Evolutionary conservation across 2,113 vertebrate genomes (phyloP), one percentile per base, ranked within the genome.

Genomic region (Chaenocephalus aceratus): DNA sequence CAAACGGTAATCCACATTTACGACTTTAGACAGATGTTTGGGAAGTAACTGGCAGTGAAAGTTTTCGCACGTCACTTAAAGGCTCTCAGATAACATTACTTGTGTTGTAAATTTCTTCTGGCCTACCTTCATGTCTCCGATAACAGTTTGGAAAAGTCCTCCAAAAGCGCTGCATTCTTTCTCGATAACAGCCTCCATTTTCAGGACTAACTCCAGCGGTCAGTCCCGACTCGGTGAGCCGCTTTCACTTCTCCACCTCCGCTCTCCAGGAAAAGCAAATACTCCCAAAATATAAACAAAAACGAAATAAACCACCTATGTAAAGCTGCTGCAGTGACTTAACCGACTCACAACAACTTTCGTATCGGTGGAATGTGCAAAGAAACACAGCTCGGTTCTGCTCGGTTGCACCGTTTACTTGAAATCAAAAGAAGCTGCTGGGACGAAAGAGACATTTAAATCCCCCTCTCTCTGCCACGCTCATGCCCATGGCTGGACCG

Each of bases 121-220:
- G 2, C 92, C 91, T 92, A 96, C 95, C 90, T 96, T 96, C 95
- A 96, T 96, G 90, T 96, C 96, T 89, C 80, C 94, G 87, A 96
- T 96, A 16, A 96, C 79, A 74, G 91, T 94, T 66, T 96, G 96
- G 90, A 96, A 96, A 79, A 96, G 95, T 68, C 95, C 95, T 51
- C 95, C 96, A 0, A 96, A 94, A 52, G 95, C 96, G 81, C 96
- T 95, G 93, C 96, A 96, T 79, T 96, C 96, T 88, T 94, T 95
- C 64, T 96, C 96, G 82, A 95, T 95, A 69, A 94, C 95, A 88
- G 89, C 91, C 89, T 96, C 96, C 96, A 96, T 96, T 88, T 93
- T 93, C 89, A 70, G 82, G 88, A 91, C 79, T 80, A 62, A 85
- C 86, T 89, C 88, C 88, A 63, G 75, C 2, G 90, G 90, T 91